Evolutionary conservation across 2,797 vertebrate species (phyloP).

Genomic region (Manis javanica): DNA sequence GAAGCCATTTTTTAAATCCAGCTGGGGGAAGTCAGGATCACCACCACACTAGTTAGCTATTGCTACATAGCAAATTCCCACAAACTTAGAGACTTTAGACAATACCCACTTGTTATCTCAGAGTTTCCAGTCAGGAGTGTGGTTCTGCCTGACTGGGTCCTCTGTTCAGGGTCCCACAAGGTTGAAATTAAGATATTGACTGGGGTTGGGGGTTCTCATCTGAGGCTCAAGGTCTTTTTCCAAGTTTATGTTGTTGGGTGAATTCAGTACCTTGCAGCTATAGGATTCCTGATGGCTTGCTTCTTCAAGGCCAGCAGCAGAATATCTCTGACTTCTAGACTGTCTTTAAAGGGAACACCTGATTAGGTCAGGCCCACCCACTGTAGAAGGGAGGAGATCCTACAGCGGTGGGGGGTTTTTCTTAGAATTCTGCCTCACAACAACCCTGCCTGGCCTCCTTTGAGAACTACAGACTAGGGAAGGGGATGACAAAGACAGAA

Average conservation of each 20-base stretch:
- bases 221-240: background rate
- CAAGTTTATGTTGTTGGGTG: background rate
- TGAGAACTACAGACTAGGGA: background rate
- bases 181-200: background rate
- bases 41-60: background rate
- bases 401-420: background rate
- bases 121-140: background rate
- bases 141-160: background rate
- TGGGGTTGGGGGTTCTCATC: background rate
- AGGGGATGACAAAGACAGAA: background rate
- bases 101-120: background rate
- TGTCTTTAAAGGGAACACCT: background rate
- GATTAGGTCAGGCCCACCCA: background rate
- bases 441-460: background rate
- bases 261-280: background rate
- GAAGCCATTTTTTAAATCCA: background rate
- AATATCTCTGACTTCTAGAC: background rate
- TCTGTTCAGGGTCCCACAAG: background rate
- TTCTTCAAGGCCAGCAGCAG: background rate
- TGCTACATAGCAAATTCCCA: background rate
- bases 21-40: background rate
- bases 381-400: background rate
- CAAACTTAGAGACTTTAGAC: background rate
- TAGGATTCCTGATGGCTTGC: background rate
- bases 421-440: background rate